Evolutionary conservation across 2,888 invertebrate genomes (phyloP).

Genomic region (Plutella xylostella): DNA sequence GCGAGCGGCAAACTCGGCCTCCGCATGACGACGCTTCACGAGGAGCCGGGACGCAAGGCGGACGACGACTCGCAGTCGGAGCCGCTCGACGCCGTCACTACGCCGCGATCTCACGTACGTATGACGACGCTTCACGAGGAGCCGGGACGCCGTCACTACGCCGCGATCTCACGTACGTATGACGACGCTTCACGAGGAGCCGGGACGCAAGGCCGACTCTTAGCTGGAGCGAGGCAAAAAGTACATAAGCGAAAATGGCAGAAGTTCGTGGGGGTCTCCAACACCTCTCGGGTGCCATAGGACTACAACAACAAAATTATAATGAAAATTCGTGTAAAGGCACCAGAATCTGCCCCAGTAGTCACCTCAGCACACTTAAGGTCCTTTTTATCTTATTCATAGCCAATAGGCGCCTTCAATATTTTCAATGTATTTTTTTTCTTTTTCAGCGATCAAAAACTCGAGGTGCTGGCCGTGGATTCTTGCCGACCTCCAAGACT

Average conservation of each 20-base stretch:
- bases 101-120: constrained; percentile 49
- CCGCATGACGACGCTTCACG: constrained; percentile 93
- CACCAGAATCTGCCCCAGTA: too few species aligned
- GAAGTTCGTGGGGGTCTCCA: too few species aligned
- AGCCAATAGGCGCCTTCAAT: neutral
- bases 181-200: constrained; percentile 94
- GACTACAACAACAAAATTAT: too few species aligned
- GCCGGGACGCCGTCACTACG: constrained; percentile 60
- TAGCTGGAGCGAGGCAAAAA: too few species aligned
- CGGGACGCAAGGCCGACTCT: constrained; percentile 55
- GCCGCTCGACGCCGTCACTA: constrained; percentile 47
- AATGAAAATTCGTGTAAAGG: too few species aligned
- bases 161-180: constrained; percentile 46
- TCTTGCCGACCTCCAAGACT: constrained; percentile 83
- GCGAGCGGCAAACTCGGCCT: constrained; percentile 87
- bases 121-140: constrained; percentile 92
- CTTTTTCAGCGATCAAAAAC: constrained; percentile 45
- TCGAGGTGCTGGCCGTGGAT: constrained; percentile 49
- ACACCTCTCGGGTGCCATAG: too few species aligned
- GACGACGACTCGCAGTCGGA: constrained; percentile 64
- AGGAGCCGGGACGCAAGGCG: constrained; percentile 75
- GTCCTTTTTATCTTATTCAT: too few species aligned
- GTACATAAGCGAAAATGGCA: too few species aligned
- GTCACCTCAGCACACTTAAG: too few species aligned
- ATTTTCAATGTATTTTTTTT: neutral